These are phyloP conservation scores for Ceratoteleas bidentatus DNA, from an alignment of 1,140 invertebrate species.

Conservation along the genomic window DNA sequence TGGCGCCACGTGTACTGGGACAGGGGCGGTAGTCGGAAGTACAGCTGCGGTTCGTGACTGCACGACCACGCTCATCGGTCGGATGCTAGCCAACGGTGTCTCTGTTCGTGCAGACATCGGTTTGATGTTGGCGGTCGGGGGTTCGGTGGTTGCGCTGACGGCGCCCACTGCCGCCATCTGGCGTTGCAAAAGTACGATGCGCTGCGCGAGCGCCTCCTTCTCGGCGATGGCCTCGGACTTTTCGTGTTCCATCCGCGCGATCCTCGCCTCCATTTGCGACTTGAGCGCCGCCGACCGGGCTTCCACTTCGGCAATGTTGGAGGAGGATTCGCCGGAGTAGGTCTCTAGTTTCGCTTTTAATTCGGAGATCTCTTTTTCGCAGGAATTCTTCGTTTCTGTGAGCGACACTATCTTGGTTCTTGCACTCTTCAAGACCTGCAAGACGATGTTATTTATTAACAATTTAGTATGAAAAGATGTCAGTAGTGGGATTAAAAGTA, in stretches of 20 bases:
- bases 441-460: background rate
- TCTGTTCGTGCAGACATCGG: constrained; percentile 92
- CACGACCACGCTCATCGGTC: constrained; percentile 92
- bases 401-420: constrained; percentile 87
- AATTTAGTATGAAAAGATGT: no score
- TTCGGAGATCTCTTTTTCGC: constrained; percentile 84
- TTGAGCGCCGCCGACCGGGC: constrained; percentile 84
- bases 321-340: constrained; percentile 35
- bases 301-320: constrained; percentile 82
- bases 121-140: constrained; percentile 95
- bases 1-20: constrained; percentile 84
- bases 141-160: constrained; percentile 86
- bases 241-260: constrained; percentile 89
- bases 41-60: constrained; percentile 88
- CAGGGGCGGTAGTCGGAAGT: constrained; percentile 85
- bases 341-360: constrained; percentile 83
- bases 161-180: constrained; percentile 87
- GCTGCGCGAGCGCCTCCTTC: constrained; percentile 87
- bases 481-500: no score
- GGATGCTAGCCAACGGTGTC: constrained; percentile 93
- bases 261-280: constrained; percentile 87
- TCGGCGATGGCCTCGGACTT: constrained; percentile 85
- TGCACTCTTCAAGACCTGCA: constrained; percentile 85
- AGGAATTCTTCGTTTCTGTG: constrained; percentile 85
- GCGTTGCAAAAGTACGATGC: constrained; percentile 88